Base-by-base conservation (phyloP, 2,113 vertebrate species). In the Mirza zaza region DNA sequence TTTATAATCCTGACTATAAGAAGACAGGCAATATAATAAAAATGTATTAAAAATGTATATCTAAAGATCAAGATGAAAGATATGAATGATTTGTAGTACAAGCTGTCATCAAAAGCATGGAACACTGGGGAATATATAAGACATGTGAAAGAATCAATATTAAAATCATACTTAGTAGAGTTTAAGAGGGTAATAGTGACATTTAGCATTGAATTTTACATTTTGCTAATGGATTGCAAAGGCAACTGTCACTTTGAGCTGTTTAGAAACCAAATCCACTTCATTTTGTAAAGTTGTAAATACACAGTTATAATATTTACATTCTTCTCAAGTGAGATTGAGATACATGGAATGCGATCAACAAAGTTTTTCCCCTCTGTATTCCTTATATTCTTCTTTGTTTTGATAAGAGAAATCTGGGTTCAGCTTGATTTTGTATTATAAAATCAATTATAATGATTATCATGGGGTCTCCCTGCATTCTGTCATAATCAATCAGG, bases 391-490 rank as follows among this genome's bases (percentile, higher is more conserved):
- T 70, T 57, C 14, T 65, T 86, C 1, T 67, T 97, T 93, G 1
- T 55, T 95, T 95, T 97, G 14, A 92, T 95, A 75, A 95, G 71
- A 97, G 4, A 98, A 92, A 98, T 98, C n/a, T 92, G 98, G 95
- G 90, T 98, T 96, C 97, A 83, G 21, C 39, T 97, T 94, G 95
- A 80, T 98, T 97, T 97, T 97, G 3, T 92, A 71, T 93, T 90
- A 45, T 68, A 97, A 97, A 98, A 98, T 98, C 97, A 98, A 97
- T 98, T 98, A 98, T 92, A 97, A 95, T 98, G 94, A 98, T 97
- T 98, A 98, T 98, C 96, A 97, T 95, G n/a, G 18, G 63, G 17
- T 97, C 82, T 96, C 95, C 97, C 71, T 98, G 93, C 98, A 59
- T 97, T 98, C 93, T 97, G 80, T 97, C 82, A 94, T 94, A 81